These are phyloP conservation scores for Seriola dumerili DNA, from an alignment of 2,113 vertebrate species.

Conservation along the genomic window DNA sequence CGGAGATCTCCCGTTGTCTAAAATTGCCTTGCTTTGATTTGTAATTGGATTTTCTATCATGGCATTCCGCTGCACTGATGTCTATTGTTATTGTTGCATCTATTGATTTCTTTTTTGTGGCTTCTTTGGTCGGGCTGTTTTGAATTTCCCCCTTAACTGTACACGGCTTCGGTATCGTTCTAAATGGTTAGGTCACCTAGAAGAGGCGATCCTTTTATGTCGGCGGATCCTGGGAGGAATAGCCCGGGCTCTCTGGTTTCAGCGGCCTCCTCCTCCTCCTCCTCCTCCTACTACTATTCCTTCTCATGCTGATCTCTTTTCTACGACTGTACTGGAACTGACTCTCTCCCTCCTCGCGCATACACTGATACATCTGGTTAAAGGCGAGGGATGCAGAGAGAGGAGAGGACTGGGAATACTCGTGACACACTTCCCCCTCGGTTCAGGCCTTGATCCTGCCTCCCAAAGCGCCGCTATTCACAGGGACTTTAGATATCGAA, in stretches of 20 bases:
- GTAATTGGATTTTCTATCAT: conserved; percentile 74
- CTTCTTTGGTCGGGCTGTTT: conserved; percentile 63
- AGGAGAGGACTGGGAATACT: conserved; percentile 66
- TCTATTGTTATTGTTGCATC: conserved; percentile 74
- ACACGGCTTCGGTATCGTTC: conserved; percentile 57
- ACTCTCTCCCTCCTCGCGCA: conserved; percentile 25
- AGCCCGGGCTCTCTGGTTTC: conserved; percentile 70
- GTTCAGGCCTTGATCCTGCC: conserved; percentile 70
- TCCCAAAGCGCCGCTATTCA: conserved; percentile 66
- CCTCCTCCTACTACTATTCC: conserved; percentile 39
- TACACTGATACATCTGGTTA: conserved; percentile 50
- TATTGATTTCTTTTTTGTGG: conserved; percentile 72
- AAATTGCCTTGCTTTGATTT: conserved; percentile 75
- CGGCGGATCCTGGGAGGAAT: conserved; percentile 65
- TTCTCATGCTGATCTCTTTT: conserved; percentile 66
- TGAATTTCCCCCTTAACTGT: conserved; percentile 53
- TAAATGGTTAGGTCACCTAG: conserved; percentile 57
- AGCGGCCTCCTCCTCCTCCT: conserved; percentile 42
- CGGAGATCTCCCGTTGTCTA: conserved; percentile 62
- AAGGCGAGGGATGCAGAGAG: conserved; percentile 60
- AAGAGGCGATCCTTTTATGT: conserved; percentile 64
- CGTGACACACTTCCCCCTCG: conserved; percentile 62
- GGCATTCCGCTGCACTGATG: conserved; percentile 68
- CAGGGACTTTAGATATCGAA: conserved; percentile 66
- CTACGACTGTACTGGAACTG: conserved; percentile 32